These are phyloP conservation scores for Mycteria americana DNA, from an alignment of 2,797 vertebrate genomes.

Conservation along the genomic window DNA sequence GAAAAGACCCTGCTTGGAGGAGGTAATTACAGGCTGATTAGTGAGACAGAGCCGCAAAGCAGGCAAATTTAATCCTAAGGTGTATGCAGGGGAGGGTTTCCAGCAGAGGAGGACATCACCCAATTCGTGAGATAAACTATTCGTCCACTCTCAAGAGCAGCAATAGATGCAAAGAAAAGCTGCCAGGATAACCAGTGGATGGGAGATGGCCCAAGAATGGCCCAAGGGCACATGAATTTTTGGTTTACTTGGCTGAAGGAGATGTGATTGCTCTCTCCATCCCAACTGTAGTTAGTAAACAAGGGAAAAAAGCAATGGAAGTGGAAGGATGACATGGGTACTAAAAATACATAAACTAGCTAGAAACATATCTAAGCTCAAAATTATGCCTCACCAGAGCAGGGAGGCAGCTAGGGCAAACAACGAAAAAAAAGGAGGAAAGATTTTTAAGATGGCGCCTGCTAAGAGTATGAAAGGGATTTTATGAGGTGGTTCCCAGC, in stretches of 20 bases:
- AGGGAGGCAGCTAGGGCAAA: not conserved
- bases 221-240: not conserved
- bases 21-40: not conserved
- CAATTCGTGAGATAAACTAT: not conserved
- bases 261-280: not conserved
- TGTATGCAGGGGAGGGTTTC: not conserved
- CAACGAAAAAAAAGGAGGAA: not conserved
- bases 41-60: not conserved
- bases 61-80: not conserved
- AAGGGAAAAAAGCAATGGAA: not conserved
- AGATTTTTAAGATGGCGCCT: not conserved
- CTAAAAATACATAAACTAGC: not conserved
- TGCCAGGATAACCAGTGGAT: not conserved
- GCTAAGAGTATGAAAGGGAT: not conserved
- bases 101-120: not conserved
- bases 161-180: not conserved
- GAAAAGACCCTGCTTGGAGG: not conserved
- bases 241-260: not conserved
- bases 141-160: not conserved
- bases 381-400: not conserved
- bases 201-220: not conserved
- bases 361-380: not conserved
- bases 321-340: not conserved
- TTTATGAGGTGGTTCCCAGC: conserved; percentile 28
- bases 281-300: not conserved